A percentile compares a stretch with the other conserved stretches of the same genome.
These are phyloP conservation scores for Caerostris darwini DNA, from an alignment of 1,140 invertebrate species.

Conservation along the genomic window DNA sequence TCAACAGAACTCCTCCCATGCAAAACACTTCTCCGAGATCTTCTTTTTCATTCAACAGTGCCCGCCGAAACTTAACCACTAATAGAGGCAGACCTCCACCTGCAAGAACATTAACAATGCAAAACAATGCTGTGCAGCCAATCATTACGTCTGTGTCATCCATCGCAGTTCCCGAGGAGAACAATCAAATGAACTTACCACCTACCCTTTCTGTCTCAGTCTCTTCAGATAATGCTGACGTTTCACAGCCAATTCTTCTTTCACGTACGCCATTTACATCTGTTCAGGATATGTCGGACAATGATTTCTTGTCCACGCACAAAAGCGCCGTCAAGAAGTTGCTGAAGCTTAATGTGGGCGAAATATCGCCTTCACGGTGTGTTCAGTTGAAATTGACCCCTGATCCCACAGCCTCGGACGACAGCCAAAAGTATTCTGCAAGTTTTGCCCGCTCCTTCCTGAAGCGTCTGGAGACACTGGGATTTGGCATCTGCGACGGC, in stretches of 20 bases:
- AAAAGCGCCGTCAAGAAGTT: conserved; percentile 33
- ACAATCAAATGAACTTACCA: conserved; percentile 12
- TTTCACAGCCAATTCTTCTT: neutral
- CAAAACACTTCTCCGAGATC: conserved; percentile 13
- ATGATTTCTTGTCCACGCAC: conserved; percentile 47
- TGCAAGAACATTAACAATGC: neutral
- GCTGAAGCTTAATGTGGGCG: neutral
- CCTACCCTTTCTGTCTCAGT: conserved; percentile 40
- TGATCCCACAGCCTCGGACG: conserved; percentile 50
- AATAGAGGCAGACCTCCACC: neutral
- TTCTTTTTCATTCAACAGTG: conserved; percentile 22
- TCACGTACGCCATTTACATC: conserved; percentile 42
- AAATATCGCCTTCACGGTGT: conserved; percentile 52
- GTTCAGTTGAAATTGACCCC: conserved; percentile 59
- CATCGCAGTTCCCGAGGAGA: neutral
- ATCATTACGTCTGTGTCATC: conserved; percentile 43
- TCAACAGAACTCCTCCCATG: neutral
- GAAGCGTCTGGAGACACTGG: conserved; percentile 39
- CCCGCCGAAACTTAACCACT: conserved; percentile 35
- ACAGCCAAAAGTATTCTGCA: conserved; percentile 2
- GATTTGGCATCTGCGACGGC: conserved; percentile 63
- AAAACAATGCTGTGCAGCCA: neutral
- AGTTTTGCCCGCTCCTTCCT: conserved; percentile 57
- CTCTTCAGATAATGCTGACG: neutral
- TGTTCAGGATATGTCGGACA: conserved; percentile 44